Percentiles rank a stretch among this genome's conserved stretches.
These are phyloP conservation scores for Listrodromus nycthemerus DNA, from an alignment of 2,888 invertebrate species.

Conservation along the genomic window DNA sequence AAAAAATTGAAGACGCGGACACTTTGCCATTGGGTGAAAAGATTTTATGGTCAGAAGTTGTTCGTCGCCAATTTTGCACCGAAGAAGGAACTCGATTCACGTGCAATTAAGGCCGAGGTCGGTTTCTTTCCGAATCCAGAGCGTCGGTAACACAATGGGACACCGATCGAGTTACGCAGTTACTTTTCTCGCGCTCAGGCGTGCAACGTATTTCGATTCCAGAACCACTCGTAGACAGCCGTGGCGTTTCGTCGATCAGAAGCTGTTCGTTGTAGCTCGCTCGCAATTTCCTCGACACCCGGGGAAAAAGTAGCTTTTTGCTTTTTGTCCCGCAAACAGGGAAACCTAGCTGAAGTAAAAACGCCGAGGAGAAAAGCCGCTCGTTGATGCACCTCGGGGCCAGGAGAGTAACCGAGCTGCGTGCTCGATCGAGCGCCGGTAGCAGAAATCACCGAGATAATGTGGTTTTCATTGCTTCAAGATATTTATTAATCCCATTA, in stretches of 20 bases:
- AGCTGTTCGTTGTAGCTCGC: not conserved
- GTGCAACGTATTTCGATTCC: conserved; percentile 4
- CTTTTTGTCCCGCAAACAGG: conserved; percentile 2
- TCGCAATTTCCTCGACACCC: not conserved
- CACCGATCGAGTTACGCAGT: conserved; percentile 38
- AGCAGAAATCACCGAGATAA: conserved; percentile 17
- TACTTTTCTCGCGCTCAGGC: conserved; percentile 31
- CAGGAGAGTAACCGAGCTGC: not conserved
- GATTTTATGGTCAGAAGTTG: conserved; percentile 12
- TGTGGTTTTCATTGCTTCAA: conserved; percentile 3
- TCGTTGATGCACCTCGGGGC: not conserved
- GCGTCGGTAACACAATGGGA: conserved; percentile 49
- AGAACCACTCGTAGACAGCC: not conserved
- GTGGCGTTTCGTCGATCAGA: not conserved
- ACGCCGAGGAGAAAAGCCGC: not conserved
- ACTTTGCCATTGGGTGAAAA: no score
- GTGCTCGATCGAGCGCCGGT: not conserved
- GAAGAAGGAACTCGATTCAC: conserved; percentile 64
- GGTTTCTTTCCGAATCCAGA: conserved; percentile 53
- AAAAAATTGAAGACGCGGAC: no score
- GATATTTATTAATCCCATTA: conserved; percentile 26
- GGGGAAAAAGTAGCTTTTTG: not conserved
- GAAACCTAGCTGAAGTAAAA: not conserved
- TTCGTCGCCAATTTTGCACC: conserved; percentile 57
- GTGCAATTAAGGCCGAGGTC: conserved; percentile 67